Base-by-base conservation (phyloP, 2,888 invertebrate species). In the Xestia rhomboidea region DNA sequence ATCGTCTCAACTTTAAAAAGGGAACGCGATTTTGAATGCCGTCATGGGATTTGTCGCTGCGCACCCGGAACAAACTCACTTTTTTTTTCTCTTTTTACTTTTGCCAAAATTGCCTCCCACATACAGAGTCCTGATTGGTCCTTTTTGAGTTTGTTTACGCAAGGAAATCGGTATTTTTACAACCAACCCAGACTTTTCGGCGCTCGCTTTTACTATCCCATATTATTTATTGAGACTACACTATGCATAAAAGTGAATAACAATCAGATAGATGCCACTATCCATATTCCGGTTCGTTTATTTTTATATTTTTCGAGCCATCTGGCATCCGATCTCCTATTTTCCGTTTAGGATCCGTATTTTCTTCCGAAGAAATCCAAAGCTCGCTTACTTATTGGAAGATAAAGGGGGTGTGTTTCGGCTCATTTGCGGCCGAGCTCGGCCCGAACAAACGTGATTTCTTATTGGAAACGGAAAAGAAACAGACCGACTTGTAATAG, bases 1-100 rank as follows among this genome's bases (percentile, higher is more conserved):
- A 95, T 96, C 96, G 95, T 95, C 95, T 95, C 94, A 95, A 96
- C 95, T 96, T 96, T 95, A 95, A 96, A 95, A 95, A 95, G 95
- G 94, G 95, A 94, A 94, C 95, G 93, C 94, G 95, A 95, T 95
- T 96, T 95, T 93, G 94, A 96, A 94, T 91, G 92, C 87, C 93
- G 92, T 90, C 94, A 77, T 90, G 96, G 96, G 96, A 96, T 93
- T 95, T 93, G 93, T 91, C 91, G 90, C 85, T 88, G 90, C 90
- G 88, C 89, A 90, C 88, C 82, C 92, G 90, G 91, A 92, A 92
- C 91, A 91, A 94, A 93, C 92, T 93, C 89, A 88, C 90, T 92
- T 92, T 92, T 91, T 91, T 91, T 69, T 90, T 90, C 85, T 91
- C 90, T 92, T 91, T 91, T 90, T 90, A 88, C 89, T 90, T 90